A percentile compares a stretch with the other conserved stretches of the same genome.
These are phyloP conservation scores for Ditylenchus dipsaci DNA, from an alignment of 1,140 invertebrate genomes.

Conservation along the genomic window DNA sequence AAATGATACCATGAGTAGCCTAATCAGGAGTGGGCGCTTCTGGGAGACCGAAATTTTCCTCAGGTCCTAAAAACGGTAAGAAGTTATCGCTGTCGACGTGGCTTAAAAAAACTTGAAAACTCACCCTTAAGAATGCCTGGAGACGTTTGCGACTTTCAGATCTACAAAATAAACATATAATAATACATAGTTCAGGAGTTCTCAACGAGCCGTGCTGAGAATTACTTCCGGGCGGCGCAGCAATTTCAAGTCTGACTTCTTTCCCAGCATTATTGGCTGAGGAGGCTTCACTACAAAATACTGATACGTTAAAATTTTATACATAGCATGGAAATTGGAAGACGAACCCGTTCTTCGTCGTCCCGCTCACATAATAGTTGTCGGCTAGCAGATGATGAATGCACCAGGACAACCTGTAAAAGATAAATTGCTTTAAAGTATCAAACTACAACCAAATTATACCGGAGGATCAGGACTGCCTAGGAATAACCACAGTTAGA, in stretches of 20 bases:
- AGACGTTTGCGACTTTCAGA: not conserved
- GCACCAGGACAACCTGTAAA: constrained; percentile 26
- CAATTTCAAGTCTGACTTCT: constrained; percentile 7
- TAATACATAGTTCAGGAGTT: constrained; percentile 2
- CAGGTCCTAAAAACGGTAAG: constrained; percentile 28
- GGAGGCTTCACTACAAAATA: not conserved
- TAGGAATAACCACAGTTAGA: too few species aligned
- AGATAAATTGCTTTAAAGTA: not conserved
- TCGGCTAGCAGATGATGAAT: constrained; percentile 30
- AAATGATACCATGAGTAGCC: constrained; percentile 23
- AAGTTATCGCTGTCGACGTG: too few species aligned
- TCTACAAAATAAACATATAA: constrained; percentile 3
- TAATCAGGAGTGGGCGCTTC: constrained; percentile 25
- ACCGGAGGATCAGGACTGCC: too few species aligned
- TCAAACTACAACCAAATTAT: too few species aligned
- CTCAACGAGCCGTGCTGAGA: not conserved
- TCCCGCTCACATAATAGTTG: constrained; percentile 37
- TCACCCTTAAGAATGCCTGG: not conserved
- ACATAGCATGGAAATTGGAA: constrained; percentile 20
- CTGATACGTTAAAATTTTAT: too few species aligned
- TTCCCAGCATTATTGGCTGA: constrained; percentile 15
- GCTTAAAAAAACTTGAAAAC: too few species aligned
- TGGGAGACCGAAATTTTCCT: constrained; percentile 30
- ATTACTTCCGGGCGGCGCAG: not conserved
- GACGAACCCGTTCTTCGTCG: constrained; percentile 26